A percentile compares a stretch with the other conserved stretches of the same genome.
Evolutionary conservation across 2,113 vertebrate genomes (phyloP).

Genomic region (Etia nguti): DNA sequence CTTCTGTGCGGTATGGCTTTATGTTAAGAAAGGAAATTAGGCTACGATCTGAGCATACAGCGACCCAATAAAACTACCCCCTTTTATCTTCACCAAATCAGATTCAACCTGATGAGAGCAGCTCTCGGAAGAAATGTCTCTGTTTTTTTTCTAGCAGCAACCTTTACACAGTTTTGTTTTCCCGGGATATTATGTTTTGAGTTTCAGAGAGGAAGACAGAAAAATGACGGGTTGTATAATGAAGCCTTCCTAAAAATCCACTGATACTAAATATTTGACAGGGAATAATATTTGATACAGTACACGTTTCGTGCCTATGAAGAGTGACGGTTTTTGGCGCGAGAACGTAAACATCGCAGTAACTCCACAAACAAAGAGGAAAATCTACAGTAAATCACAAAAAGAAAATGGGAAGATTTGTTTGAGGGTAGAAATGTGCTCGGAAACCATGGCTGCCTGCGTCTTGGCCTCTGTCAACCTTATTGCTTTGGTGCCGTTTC

Average conservation of each 20-base stretch:
- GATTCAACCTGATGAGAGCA: conserved; percentile 20
- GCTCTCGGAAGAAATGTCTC: background rate
- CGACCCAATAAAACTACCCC: background rate
- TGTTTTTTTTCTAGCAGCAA: background rate
- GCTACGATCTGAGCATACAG: conserved; percentile 18
- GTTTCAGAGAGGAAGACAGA: background rate
- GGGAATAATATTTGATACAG: conserved; percentile 28
- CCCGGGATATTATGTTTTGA: background rate
- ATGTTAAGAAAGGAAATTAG: conserved; percentile 48
- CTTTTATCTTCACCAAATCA: conserved; percentile 45
- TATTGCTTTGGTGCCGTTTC: conserved; percentile 51
- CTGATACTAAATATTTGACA: conserved; percentile 25
- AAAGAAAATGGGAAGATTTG: conserved; percentile 22
- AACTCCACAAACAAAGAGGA: background rate
- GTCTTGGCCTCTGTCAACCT: conserved; percentile 54
- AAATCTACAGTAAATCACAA: conserved; percentile 10
- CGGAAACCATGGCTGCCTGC: conserved; percentile 22
- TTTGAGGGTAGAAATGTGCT: conserved; percentile 40
- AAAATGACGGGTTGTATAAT: conserved; percentile 6
- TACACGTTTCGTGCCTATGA: background rate
- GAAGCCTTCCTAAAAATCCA: conserved; percentile 15
- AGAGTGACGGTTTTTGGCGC: conserved; percentile 1
- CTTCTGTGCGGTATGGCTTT: conserved; percentile 13
- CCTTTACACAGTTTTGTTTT: conserved; percentile 14
- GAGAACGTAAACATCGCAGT: background rate